phyloP scores from a whole-genome alignment of 2,797 vertebrate species.

The Notoglanidium macrostoma region DNA sequence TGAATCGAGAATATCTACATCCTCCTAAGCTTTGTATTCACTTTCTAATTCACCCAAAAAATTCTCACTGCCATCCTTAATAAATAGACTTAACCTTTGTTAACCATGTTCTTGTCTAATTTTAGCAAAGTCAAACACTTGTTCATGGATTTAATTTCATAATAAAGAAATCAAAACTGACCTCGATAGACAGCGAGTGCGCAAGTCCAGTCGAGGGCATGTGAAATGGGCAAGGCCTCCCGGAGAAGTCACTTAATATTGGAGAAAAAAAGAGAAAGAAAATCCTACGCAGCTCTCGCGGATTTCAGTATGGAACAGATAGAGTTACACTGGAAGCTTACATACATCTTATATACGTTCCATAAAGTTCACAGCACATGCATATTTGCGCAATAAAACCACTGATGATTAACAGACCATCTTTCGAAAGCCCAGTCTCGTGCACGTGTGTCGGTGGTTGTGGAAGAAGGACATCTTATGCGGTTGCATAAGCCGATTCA shows the following conservation, averaged over 20 bases:
- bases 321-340: background rate
- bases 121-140: no score
- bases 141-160: background rate
- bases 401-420: conserved; percentile 12
- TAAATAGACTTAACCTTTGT: no score
- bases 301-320: background rate
- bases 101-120: no score
- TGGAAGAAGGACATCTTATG: background rate
- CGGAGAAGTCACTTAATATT: background rate
- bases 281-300: background rate
- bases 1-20: no score
- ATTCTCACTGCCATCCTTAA: background rate
- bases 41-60: background rate
- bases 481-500: background rate
- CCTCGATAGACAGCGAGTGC: background rate
- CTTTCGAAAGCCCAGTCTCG: background rate
- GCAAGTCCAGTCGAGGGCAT: background rate
- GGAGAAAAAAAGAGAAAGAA: background rate
- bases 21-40: no score
- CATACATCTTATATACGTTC: background rate
- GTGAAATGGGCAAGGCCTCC: background rate
- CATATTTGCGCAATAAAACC: background rate
- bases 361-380: background rate
- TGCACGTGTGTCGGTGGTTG: background rate
- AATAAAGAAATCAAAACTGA: background rate